Evolutionary conservation across 2,888 invertebrate genomes (phyloP), one percentile per base, ranked within the genome.

Genomic region (Iselma pallidipennis): DNA sequence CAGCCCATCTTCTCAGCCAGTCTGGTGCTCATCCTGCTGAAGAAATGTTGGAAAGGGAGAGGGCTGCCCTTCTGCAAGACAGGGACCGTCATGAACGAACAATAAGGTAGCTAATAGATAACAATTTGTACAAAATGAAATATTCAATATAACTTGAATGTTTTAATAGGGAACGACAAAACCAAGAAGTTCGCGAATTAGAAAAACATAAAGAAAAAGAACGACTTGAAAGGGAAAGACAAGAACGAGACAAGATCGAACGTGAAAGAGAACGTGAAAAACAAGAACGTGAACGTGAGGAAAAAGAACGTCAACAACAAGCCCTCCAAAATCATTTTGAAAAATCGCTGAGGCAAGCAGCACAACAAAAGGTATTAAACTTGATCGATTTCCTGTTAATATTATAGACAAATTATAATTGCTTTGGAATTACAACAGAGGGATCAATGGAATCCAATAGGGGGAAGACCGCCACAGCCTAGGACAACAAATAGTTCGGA

Each of bases 251-350:
- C 19, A 74, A 73, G 57, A 25, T 86, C 74, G 88, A 88, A 70
- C 69, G 75, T 66, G 85, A 85, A 72, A 65, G 80, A 71, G 75
- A 76, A 70, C 72, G 79, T 64, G 73, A 80, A 75, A 79, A 81
- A 85, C 78, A 82, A 78, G 85, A 89, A 82, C 74, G 79, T 71
- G 75, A 75, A 69, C 68, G 79, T 61, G 73, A 80, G 75, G 80
- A 81, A 86, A 81, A 85, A 76, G 86, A 90, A 82, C 84, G 87
- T 68, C 86, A 87, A 57, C 86, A 88, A 71, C 86, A 87, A 74
- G 89, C 91, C 67, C 91, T 95, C 62, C 89, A 93, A 74, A 91
- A 94, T 82, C 95, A 95, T 83, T 95, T 95, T 82, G 92, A 92
- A 78, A 94, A 94, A 84, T 94, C 94, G 67, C 85, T 95, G 65